Conservation (phyloP, 2,113 vertebrate species). For the Bettongia penicillata region DNA sequence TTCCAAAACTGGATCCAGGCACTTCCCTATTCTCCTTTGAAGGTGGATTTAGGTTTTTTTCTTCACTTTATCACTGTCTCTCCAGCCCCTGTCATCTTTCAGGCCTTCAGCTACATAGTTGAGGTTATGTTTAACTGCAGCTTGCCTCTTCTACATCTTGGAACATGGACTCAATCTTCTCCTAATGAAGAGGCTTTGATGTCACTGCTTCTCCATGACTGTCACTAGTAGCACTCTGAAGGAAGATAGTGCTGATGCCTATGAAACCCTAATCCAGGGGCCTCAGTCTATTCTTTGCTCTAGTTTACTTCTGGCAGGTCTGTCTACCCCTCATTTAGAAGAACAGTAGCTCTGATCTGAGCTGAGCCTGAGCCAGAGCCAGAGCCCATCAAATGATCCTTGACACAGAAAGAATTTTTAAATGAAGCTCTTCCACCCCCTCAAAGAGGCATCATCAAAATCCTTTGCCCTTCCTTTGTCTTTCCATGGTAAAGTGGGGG, state of each 20-base stretch:
- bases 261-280: background rate
- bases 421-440: background rate
- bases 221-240: background rate
- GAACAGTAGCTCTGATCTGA: background rate
- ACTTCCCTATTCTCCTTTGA: background rate
- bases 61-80: background rate
- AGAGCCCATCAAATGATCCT: background rate
- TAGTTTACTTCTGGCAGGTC: background rate
- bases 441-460: background rate
- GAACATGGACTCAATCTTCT: background rate
- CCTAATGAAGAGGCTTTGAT: background rate
- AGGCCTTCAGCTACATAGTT: background rate
- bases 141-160: background rate
- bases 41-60: background rate
- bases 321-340: background rate
- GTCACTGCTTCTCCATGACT: background rate
- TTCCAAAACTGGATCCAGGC: background rate
- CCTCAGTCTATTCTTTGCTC: background rate
- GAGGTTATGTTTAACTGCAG: background rate
- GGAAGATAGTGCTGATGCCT: background rate
- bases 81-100: background rate
- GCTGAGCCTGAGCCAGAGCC: background rate
- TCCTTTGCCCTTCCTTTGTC: background rate
- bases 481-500: background rate
- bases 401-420: background rate